Evolutionary conservation across 2,113 vertebrate genomes (phyloP).

Genomic region (Thamnaconus septentrionalis): DNA sequence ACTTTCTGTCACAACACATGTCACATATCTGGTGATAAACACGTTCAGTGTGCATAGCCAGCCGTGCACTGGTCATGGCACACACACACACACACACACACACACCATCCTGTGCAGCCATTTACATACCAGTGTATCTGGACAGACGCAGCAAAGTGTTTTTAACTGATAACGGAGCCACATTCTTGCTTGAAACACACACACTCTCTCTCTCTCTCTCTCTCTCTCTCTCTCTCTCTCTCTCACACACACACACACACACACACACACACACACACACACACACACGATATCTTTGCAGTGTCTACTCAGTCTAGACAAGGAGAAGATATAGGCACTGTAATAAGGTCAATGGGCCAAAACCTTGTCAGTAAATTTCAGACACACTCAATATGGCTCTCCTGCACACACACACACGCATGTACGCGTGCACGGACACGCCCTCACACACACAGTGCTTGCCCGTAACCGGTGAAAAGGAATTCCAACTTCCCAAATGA

Average conservation of each 20-base stretch:
- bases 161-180: constrained; percentile 48
- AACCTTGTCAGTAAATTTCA: constrained; percentile 19
- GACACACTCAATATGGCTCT: constrained; percentile 15
- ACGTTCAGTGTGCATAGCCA: background rate
- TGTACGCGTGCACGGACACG: too few relatives aligned
- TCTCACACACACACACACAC: too few relatives aligned
- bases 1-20: constrained; percentile 26
- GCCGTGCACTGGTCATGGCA: too few relatives aligned
- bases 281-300: background rate
- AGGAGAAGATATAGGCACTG: constrained; percentile 31
- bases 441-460: too few relatives aligned
- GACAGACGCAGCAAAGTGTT: constrained; percentile 45
- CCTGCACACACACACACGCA: constrained; percentile 16
- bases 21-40: constrained; percentile 40
- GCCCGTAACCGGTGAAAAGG: too few relatives aligned
- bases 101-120: constrained; percentile 38
- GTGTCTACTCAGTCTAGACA: constrained; percentile 24
- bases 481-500: too few relatives aligned
- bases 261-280: constrained; percentile 18
- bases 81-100: constrained; percentile 20
- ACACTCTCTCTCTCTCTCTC: too few relatives aligned
- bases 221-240: too few relatives aligned
- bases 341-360: constrained; percentile 44
- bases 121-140: constrained; percentile 58
- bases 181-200: constrained; percentile 35